Percentiles rank a stretch among this genome's conserved stretches.
Evolutionary conservation across 2,888 invertebrate genomes (phyloP).

Genomic region (Platycnemis pennipes): DNA sequence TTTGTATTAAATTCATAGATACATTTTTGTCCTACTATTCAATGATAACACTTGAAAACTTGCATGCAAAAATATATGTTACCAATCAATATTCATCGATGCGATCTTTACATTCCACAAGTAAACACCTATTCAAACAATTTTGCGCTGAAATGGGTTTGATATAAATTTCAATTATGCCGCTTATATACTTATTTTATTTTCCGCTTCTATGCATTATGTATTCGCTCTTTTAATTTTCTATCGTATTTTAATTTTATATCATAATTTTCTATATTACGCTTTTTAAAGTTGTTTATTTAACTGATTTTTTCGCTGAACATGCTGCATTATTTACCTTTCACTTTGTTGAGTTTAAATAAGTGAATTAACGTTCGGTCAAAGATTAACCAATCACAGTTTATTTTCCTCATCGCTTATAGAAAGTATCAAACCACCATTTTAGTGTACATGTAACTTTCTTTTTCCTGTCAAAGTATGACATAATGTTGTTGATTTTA

Average conservation of each 20-base stretch:
- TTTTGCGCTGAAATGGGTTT: constrained; percentile 13
- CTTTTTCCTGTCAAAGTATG: neutral
- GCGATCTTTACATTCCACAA: constrained; percentile 19
- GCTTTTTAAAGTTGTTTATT: neutral
- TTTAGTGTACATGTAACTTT: neutral
- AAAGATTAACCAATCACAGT: neutral
- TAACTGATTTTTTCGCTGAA: neutral
- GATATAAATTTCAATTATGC: neutral
- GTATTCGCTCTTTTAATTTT: neutral
- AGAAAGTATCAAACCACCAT: constrained; percentile 6
- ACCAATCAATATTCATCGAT: neutral
- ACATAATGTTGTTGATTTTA: neutral
- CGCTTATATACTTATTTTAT: constrained; percentile 39
- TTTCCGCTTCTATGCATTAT: neutral
- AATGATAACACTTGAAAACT: neutral
- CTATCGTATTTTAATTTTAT: neutral
- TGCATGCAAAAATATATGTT: constrained; percentile 37
- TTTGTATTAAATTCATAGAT: too few species aligned
- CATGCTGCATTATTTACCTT: neutral
- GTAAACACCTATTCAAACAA: neutral
- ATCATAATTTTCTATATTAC: neutral
- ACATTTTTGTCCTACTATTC: too few species aligned
- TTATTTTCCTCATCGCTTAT: neutral
- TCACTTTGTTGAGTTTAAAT: neutral
- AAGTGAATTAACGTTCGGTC: neutral